Evolutionary conservation across 64 coral and sea anemone genomes (phyloP), one percentile per base, ranked within the genome.

Genomic region (Actinia tenebrosa): DNA sequence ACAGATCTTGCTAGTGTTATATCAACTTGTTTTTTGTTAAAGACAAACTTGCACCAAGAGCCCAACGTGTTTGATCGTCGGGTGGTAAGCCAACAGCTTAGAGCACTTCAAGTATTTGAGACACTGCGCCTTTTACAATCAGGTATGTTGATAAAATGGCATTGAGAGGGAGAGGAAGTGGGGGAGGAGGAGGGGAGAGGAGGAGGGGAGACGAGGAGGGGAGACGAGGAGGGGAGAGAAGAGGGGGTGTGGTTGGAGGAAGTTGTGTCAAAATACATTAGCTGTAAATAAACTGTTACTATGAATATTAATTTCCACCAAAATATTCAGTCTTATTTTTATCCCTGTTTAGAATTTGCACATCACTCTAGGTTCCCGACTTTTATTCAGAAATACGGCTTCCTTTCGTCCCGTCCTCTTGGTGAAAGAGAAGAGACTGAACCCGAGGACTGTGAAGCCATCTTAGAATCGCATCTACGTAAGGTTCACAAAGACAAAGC

Each of bases 81-180:
- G 53, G 61, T 84, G 5, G 95, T 98, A 30, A 89, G 89, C 30
- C 83, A 91, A 44, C 95, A 98, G 84, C 84, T 98, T 45, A 89
- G 83, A 53, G 82, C 93, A 18, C 87, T 98, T 46, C 95, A 98
- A 86, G 84, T 98, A n/a, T 91, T 98, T 26, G 95, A 91, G 46
- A 98, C 92, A 6, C 86, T 98, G 14, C 92, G 94, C 30, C 64
- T 98, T 6, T 66, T 98, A 46, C 92, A 89, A 23, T 98, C 95
- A 30, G 68, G 68, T 25, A 72, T 0, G 68, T 22, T 69, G 64
- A 23, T 50, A 50, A 50, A 0, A 50, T 8, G 2, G 2, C 47
- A 4, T 50, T 50, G 13, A 61, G 3, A 64, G 62, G 19, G 19
- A 63, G 16, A 19, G 15, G 18, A 1, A 3, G 18, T 2, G 60